Conservation (phyloP, 2,888 invertebrate genomes). For the Diogma glabrata region DNA sequence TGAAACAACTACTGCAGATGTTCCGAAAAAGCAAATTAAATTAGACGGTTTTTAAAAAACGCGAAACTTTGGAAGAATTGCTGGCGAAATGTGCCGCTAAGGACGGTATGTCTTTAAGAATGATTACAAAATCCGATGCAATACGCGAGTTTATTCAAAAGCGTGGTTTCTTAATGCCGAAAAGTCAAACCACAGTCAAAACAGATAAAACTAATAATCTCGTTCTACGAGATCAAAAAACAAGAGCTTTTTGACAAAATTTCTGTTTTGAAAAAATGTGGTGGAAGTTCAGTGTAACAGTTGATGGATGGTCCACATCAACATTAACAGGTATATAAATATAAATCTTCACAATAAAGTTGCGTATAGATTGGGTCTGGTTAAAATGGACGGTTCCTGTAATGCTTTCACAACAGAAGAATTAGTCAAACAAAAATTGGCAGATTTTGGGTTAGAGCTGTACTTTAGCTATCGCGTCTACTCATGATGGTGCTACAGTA, state of each 20-base stretch:
- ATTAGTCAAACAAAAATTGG: background rate
- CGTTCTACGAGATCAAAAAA: background rate
- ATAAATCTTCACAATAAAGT: background rate
- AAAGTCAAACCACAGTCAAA: background rate
- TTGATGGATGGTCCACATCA: background rate
- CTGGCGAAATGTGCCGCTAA: background rate
- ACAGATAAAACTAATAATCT: background rate
- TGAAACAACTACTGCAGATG: too few species aligned
- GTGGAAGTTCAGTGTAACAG: background rate
- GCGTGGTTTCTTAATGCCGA: background rate
- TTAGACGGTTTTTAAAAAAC: too few species aligned
- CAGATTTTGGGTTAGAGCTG: background rate
- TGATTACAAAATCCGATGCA: background rate
- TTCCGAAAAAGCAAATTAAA: too few species aligned
- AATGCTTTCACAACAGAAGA: background rate
- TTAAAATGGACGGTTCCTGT: background rate
- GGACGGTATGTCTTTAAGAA: background rate
- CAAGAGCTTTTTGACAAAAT: background rate
- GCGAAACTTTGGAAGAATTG: constrained; percentile 3
- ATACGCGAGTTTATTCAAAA: constrained; percentile 8
- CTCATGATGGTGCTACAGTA: too few species aligned
- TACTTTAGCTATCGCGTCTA: too few species aligned
- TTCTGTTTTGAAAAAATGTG: background rate
- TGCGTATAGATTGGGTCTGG: background rate
- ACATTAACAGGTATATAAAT: background rate